phyloP scores from a whole-genome alignment of 2,888 invertebrate genomes.

The Oxystoma pomonae region DNA sequence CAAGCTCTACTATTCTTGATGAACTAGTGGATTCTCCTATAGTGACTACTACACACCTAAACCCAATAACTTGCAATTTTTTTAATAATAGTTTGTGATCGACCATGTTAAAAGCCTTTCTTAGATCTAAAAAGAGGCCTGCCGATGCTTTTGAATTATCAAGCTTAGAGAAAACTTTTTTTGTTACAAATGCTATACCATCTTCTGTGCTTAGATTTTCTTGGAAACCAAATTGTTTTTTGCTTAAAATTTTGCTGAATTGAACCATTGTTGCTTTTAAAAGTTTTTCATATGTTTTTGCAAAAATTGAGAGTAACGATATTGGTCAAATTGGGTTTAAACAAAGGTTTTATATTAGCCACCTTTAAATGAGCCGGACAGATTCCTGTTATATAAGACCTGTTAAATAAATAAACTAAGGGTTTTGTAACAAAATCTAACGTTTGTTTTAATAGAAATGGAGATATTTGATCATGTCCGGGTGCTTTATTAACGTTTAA shows the following conservation, averaged over 20 bases:
- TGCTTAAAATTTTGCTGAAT: not conserved
- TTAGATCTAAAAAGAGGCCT: not conserved
- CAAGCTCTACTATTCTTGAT: not conserved
- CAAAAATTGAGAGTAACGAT: not conserved
- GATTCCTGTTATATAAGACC: not conserved
- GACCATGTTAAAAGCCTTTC: not conserved
- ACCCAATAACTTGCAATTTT: not conserved
- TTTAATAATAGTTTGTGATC: not conserved
- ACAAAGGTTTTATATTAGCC: not conserved
- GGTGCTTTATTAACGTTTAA: not conserved
- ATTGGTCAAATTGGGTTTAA: too few relatives aligned
- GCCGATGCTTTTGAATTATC: too few relatives aligned
- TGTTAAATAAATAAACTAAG: not conserved
- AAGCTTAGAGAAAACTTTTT: too few relatives aligned
- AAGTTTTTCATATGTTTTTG: not conserved
- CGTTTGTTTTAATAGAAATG: not conserved
- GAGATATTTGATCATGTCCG: not conserved
- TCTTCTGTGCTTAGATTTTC: not conserved
- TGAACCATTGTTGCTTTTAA: not conserved
- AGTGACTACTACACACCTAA: not conserved
- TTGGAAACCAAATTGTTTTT: not conserved
- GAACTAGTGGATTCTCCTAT: not conserved
- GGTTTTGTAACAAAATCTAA: not conserved
- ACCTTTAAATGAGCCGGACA: not conserved
- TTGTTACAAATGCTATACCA: too few relatives aligned